Conservation (phyloP, 92 coral and sea anemone genomes). For the Porites evermanni region DNA sequence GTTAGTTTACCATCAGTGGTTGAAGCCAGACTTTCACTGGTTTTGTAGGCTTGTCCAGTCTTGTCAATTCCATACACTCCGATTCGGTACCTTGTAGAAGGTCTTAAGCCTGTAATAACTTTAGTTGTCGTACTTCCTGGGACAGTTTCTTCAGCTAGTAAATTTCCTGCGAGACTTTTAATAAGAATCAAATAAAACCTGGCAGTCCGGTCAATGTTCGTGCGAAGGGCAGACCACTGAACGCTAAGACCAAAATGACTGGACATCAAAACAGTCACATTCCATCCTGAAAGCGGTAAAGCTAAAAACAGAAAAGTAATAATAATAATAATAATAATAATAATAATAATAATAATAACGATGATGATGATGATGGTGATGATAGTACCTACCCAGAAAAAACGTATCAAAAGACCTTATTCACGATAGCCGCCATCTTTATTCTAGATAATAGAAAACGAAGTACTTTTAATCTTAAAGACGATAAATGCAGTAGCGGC, state of each 20-base stretch:
- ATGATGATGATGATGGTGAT: too few species aligned
- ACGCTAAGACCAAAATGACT: not conserved
- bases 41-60: not conserved
- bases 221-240: not conserved
- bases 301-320: not conserved
- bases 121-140: not conserved
- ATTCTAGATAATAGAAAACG: too few species aligned
- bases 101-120: not conserved
- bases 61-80: not conserved
- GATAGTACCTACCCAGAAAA: too few species aligned
- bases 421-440: too few species aligned
- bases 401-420: too few species aligned
- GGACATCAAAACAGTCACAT: not conserved
- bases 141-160: not conserved
- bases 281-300: not conserved
- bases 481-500: too few species aligned
- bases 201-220: not conserved
- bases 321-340: too few species aligned
- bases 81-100: not conserved
- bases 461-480: too few species aligned
- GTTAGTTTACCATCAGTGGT: not conserved
- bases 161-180: not conserved
- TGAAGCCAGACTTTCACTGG: not conserved
- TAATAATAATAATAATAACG: too few species aligned
- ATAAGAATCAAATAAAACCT: not conserved